phyloP scores from a whole-genome alignment of 2,797 vertebrate species.

The Spinus pinus region DNA sequence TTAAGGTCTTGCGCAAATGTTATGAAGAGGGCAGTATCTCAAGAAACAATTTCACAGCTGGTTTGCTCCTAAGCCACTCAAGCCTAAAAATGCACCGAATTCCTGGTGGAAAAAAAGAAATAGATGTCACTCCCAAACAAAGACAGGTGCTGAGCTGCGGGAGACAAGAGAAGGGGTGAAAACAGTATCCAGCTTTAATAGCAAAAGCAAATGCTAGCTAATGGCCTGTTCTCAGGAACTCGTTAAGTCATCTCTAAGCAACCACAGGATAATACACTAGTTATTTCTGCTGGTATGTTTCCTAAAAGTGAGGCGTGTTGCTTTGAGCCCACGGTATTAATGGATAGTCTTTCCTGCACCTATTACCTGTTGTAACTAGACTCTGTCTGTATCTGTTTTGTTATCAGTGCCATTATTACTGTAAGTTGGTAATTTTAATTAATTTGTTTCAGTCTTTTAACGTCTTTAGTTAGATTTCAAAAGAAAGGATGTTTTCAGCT shows the following conservation, averaged over 20 bases:
- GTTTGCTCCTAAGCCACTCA: constrained; percentile 99
- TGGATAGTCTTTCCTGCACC: constrained; percentile 63
- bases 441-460: constrained; percentile 13
- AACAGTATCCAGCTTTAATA: constrained; percentile 98
- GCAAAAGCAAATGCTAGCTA: constrained; percentile 96
- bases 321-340: constrained; percentile 74
- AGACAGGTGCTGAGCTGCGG: constrained; percentile 93
- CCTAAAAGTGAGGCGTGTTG: constrained; percentile 80
- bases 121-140: constrained; percentile 99
- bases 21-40: constrained; percentile 89
- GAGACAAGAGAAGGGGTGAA: constrained; percentile 83
- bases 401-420: constrained; percentile 48
- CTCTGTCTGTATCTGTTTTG: neutral
- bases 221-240: constrained; percentile 91
- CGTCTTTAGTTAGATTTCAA: neutral
- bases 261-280: constrained; percentile 85
- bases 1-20: constrained; percentile 83
- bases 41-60: constrained; percentile 99
- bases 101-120: constrained; percentile 99
- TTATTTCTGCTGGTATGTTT: constrained; percentile 88
- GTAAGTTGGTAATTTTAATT: constrained; percentile 37
- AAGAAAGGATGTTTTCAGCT: constrained; percentile 21
- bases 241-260: constrained; percentile 90
- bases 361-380: constrained; percentile 77
- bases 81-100: constrained; percentile 99